Conservation (phyloP, 2,113 vertebrate species). For the Cromileptes altivelis region DNA sequence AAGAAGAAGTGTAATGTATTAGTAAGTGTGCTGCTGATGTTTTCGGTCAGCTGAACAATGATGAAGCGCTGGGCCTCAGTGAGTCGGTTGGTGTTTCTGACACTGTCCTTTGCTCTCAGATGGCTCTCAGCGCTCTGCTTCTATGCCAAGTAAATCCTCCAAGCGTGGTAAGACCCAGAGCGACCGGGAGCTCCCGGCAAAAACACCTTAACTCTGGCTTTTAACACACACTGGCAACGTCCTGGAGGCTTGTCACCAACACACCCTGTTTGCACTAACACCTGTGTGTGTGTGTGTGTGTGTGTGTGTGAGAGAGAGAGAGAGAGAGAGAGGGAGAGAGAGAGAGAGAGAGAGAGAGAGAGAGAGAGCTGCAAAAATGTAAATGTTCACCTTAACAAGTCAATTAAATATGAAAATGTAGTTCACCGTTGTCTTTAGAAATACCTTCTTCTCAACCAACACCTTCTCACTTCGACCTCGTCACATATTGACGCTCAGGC, state of each 20-base stretch:
- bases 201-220: conserved; percentile 57
- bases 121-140: conserved; percentile 78
- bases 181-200: conserved; percentile 57
- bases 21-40: conserved; percentile 15
- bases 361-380: too few relatives aligned
- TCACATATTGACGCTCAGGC: too few relatives aligned
- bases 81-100: conserved; percentile 38
- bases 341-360: too few relatives aligned
- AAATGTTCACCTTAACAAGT: too few relatives aligned
- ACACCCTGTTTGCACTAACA: conserved; percentile 55
- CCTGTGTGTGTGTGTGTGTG: conserved; percentile 17
- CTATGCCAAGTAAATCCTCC: conserved; percentile 93
- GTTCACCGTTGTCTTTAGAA: too few relatives aligned
- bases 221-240: conserved; percentile 53
- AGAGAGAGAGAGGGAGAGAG: too few relatives aligned
- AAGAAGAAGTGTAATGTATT: not conserved
- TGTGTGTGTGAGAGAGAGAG: not conserved
- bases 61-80: conserved; percentile 11
- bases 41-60: not conserved
- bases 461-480: too few relatives aligned
- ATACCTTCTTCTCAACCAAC: too few relatives aligned
- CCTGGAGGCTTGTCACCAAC: conserved; percentile 35
- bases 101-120: conserved; percentile 76
- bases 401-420: too few relatives aligned
- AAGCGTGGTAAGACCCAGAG: conserved; percentile 92